These are phyloP conservation scores for Megaceryle torquata DNA, from an alignment of 2,113 vertebrate genomes.

Conservation along the genomic window DNA sequence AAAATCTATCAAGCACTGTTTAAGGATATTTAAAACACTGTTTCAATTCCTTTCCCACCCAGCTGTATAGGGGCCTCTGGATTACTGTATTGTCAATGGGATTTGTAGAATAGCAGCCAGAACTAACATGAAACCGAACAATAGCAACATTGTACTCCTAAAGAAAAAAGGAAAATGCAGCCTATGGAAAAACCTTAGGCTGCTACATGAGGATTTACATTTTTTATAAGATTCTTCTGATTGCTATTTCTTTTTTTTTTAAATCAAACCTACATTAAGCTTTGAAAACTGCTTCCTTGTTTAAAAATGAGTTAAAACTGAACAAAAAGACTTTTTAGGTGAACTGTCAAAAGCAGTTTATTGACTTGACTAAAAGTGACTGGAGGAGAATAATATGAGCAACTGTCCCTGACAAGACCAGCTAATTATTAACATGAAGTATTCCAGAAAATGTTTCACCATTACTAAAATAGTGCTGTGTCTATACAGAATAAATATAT, in stretches of 20 bases:
- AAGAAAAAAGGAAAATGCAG: neutral
- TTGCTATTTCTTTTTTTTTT: neutral
- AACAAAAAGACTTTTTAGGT: neutral
- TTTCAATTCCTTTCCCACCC: slow-evolving; percentile 2
- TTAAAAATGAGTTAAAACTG: neutral
- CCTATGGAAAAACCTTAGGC: neutral
- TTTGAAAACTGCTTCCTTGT: neutral
- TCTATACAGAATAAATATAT: neutral
- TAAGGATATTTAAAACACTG: neutral
- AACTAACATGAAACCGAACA: slow-evolving; percentile 46
- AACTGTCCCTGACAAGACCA: neutral
- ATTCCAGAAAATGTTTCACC: neutral
- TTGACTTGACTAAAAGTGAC: neutral
- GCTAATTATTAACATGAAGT: slow-evolving; percentile 14
- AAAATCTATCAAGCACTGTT: neutral
- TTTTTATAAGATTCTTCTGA: neutral
- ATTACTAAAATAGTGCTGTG: neutral
- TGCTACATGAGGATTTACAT: neutral
- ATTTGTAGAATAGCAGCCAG: slow-evolving; percentile 16
- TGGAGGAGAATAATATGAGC: neutral
- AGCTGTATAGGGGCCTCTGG: slow-evolving; percentile 11
- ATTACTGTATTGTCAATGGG: neutral
- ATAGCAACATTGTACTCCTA: slow-evolving; percentile 11
- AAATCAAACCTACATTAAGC: neutral
- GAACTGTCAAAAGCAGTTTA: neutral